phyloP scores from a whole-genome alignment of 2,888 invertebrate species.

The Stenodema calcarata region DNA sequence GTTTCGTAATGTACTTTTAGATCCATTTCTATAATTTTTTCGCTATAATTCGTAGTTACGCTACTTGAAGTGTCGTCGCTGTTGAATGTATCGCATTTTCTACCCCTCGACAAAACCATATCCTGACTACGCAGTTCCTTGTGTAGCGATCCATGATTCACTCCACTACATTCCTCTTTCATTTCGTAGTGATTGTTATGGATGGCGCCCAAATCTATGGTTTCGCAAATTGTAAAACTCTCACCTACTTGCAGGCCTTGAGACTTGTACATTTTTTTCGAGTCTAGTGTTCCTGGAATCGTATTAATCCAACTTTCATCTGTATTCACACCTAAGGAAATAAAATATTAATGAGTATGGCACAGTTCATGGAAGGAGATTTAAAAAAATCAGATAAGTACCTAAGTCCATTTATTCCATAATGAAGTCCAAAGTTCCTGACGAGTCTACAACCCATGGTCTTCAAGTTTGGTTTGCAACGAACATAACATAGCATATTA shows the following conservation, averaged over 20 bases:
- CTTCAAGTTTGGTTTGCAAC: too few relatives aligned
- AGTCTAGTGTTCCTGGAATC: neutral
- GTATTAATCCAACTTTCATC: neutral
- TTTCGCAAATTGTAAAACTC: neutral
- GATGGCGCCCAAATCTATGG: neutral
- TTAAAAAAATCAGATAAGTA: too few relatives aligned
- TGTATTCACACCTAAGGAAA: slow-evolving; percentile 6
- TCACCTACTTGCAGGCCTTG: slow-evolving; percentile 2
- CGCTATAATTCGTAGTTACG: slow-evolving; percentile 31
- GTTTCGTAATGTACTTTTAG: slow-evolving; percentile 35
- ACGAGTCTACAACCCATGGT: too few relatives aligned
- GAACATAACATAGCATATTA: too few relatives aligned
- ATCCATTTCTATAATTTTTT: slow-evolving; percentile 41
- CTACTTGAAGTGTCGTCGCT: slow-evolving; percentile 39
- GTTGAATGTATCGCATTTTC: slow-evolving; percentile 23
- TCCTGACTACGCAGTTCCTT: neutral
- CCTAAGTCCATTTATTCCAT: too few relatives aligned
- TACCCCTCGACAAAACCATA: neutral
- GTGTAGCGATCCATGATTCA: neutral
- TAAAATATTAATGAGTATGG: neutral
- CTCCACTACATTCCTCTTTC: neutral
- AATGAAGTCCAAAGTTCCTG: too few relatives aligned
- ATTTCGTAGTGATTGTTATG: neutral
- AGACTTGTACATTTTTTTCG: neutral
- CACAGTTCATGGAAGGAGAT: neutral